Conservation (phyloP, 2,113 vertebrate genomes). For the Oreochromis niloticus region DNA sequence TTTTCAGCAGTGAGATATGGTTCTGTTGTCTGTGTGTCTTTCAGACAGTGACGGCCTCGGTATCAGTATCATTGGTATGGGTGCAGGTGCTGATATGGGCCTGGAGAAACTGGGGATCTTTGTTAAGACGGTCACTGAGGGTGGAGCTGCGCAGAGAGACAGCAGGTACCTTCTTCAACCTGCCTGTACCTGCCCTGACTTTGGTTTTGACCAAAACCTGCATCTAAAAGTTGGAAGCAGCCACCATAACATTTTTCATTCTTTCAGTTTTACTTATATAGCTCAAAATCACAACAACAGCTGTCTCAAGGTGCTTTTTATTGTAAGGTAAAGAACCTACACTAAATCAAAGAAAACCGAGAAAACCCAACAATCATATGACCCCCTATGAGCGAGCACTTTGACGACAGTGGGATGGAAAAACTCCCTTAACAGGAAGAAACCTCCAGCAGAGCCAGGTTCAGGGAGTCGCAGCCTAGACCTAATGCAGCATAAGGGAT, state of each 20-base stretch:
- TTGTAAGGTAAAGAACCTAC: not conserved
- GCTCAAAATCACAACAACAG: not conserved
- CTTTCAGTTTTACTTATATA: not conserved
- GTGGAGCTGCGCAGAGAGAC: slow-evolving; percentile 87
- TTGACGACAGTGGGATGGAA: not conserved
- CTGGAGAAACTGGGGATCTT: slow-evolving; percentile 97
- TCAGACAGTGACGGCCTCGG: slow-evolving; percentile 88
- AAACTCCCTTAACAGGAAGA: not conserved
- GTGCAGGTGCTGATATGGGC: slow-evolving; percentile 92
- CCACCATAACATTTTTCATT: not conserved
- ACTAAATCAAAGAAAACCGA: not conserved
- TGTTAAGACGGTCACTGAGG: slow-evolving; percentile 93
- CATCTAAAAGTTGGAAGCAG: not conserved
- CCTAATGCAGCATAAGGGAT: not conserved
- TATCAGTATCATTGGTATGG: slow-evolving; percentile 98
- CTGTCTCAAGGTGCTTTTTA: not conserved
- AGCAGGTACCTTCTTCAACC: slow-evolving; percentile 69
- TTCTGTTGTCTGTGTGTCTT: not conserved
- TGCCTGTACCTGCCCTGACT: not conserved
- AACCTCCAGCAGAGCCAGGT: not conserved
- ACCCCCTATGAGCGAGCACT: not conserved
- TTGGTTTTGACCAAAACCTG: not conserved
- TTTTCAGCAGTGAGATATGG: not conserved
- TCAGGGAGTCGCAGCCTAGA: not conserved
- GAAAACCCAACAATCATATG: not conserved